These are phyloP conservation scores for Maniola hyperantus DNA, from an alignment of 2,888 invertebrate species.

Conservation along the genomic window DNA sequence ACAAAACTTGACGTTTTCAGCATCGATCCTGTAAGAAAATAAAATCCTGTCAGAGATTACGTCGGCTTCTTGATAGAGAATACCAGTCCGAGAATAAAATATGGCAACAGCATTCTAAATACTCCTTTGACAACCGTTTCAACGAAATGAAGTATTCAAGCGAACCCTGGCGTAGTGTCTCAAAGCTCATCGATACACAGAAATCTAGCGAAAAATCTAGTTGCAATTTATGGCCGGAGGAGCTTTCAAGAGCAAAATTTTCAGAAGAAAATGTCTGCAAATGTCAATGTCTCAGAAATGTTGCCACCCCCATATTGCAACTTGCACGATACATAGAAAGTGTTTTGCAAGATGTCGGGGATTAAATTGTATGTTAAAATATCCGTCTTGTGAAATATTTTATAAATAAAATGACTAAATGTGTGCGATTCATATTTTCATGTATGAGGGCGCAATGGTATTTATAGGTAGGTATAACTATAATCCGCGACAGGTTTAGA, in stretches of 20 bases:
- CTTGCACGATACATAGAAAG: slow-evolving; percentile 62
- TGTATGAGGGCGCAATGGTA: background rate
- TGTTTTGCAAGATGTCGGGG: slow-evolving; percentile 57
- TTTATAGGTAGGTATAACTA: too few relatives aligned
- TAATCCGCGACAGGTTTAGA: too few relatives aligned
- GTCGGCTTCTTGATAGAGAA: slow-evolving; percentile 38
- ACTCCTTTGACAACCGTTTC: slow-evolving; percentile 40
- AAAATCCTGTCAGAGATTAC: slow-evolving; percentile 26
- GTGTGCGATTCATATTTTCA: slow-evolving; percentile 3
- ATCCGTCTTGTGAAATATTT: background rate
- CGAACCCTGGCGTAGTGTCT: slow-evolving; percentile 50
- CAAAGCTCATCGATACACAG: slow-evolving; percentile 36
- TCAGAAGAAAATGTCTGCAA: slow-evolving; percentile 38
- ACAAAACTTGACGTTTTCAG: slow-evolving; percentile 17
- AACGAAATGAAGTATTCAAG: slow-evolving; percentile 43
- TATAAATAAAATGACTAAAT: slow-evolving; percentile 6
- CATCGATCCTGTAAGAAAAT: slow-evolving; percentile 37
- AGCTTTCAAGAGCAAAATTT: slow-evolving; percentile 23
- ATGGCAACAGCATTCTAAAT: slow-evolving; percentile 44
- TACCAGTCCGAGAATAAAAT: slow-evolving; percentile 48
- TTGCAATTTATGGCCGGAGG: slow-evolving; percentile 49
- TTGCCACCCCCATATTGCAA: slow-evolving; percentile 61
- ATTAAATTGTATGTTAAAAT: slow-evolving; percentile 37
- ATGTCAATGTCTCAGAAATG: slow-evolving; percentile 47
- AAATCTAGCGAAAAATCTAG: slow-evolving; percentile 39